Evolutionary conservation across 2,888 invertebrate genomes (phyloP).

Genomic region (Apoda limacodes): DNA sequence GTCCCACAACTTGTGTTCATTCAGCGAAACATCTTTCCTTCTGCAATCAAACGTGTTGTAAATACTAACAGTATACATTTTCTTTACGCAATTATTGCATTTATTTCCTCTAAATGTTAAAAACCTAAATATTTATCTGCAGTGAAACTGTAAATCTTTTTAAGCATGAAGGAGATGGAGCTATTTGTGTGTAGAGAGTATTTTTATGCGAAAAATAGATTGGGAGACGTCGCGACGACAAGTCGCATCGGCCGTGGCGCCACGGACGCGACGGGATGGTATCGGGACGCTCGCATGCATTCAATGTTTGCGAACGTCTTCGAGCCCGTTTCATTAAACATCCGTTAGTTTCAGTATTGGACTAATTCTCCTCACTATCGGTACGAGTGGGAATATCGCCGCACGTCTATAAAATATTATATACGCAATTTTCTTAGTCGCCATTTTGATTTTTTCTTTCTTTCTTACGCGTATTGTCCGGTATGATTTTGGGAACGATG

Average conservation of each 20-base stretch:
- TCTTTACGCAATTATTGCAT: no score
- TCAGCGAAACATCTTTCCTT: no score
- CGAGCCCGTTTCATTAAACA: slow-evolving; percentile 62
- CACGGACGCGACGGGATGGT: slow-evolving; percentile 54
- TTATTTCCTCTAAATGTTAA: no score
- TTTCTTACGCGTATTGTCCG: slow-evolving; percentile 20
- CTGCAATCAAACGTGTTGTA: no score
- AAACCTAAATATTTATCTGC: no score
- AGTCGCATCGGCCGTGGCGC: slow-evolving; percentile 48
- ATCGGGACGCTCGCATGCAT: slow-evolving; percentile 39
- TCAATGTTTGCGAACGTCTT: slow-evolving; percentile 61
- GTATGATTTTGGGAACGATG: slow-evolving; percentile 42
- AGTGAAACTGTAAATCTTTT: no score
- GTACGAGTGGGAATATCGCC: slow-evolving; percentile 38
- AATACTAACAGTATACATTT: no score
- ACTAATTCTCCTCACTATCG: slow-evolving; percentile 50
- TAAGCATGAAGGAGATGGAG: slow-evolving; percentile 3
- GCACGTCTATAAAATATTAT: slow-evolving; percentile 25
- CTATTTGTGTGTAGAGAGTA: slow-evolving; percentile 15
- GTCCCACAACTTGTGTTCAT: no score
- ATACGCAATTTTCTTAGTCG: slow-evolving; percentile 34
- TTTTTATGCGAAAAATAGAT: slow-evolving; percentile 44
- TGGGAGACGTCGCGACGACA: slow-evolving; percentile 38
- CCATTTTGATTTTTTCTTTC: slow-evolving; percentile 31
- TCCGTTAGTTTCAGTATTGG: slow-evolving; percentile 55